Evolutionary conservation across 2,888 invertebrate species (phyloP), one percentile per base, ranked within the genome.

Genomic region (Tethea ocularis): DNA sequence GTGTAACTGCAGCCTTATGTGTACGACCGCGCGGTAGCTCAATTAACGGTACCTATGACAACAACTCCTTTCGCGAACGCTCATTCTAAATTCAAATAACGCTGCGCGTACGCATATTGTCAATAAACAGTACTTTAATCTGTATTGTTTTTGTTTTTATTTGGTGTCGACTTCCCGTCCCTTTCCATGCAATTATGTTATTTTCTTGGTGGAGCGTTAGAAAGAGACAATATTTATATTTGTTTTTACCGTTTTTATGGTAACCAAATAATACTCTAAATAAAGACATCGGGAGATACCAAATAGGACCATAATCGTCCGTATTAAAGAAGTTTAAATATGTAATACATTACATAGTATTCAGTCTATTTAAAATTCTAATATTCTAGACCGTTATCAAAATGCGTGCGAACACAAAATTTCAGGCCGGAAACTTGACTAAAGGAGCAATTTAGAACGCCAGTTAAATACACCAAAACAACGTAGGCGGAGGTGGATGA

Each of bases 1-100:
- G 68, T 75, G 78, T 70, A 69, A 67, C 59, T 61, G 61, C 65
- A 58, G 77, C 81, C 78, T 83, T 76, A 82, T 77, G 76, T 75
- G 59, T 70, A 71, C 75, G 79, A 77, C 75, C 83, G 82, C 83
- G 82, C 83, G 74, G 52, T 17, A 26, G 54, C 33, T 29, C 52
- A 72, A 83, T 84, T 89, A 90, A 89, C 90, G 90, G 90, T 88
- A 88, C 80, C 67, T 46, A 46, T 46, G 46, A 77, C 77, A 75
- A 73, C 74, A 75, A 73, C 81, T 80, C 80, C 82, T 82, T 33
- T 88, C 80, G 84, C 87, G 76, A 74, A 83, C 79, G 77, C 83
- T 84, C 81, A 83, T 88, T 86, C 83, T 72, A 78, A 83, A 87
- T 87, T 87, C 84, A 78, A 87, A 84, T 80, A 78, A 69, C 72